phyloP scores from a whole-genome alignment of 2,888 invertebrate genomes.

The Thysanoteuthis rhombus region DNA sequence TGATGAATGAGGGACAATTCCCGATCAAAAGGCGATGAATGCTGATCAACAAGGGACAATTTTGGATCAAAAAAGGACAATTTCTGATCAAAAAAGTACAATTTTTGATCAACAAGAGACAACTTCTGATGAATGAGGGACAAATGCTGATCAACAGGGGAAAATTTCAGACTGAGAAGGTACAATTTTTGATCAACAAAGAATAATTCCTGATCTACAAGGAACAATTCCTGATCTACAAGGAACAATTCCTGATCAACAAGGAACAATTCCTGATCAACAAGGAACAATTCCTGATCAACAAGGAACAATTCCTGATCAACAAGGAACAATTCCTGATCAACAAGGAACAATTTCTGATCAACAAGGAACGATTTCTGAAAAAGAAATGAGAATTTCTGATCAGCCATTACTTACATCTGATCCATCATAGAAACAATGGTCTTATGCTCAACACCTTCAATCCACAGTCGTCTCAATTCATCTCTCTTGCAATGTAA shows the following conservation, averaged over 20 bases:
- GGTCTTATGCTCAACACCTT: slow-evolving; percentile 94
- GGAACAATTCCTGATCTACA: too few relatives aligned
- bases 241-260: too few relatives aligned
- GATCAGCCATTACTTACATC: slow-evolving; percentile 75
- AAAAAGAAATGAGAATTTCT: too few relatives aligned
- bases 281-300: not conserved
- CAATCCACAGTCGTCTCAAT: slow-evolving; percentile 90
- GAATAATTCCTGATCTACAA: too few relatives aligned
- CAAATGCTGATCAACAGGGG: not conserved
- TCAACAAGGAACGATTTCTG: too few relatives aligned
- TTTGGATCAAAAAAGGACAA: too few relatives aligned
- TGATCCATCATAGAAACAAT: slow-evolving; percentile 88
- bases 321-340: too few relatives aligned
- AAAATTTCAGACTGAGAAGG: not conserved
- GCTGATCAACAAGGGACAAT: not conserved
- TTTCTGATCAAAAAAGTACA: too few relatives aligned
- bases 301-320: too few relatives aligned
- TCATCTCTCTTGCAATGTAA: slow-evolving; percentile 92
- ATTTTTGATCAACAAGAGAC: too few relatives aligned
- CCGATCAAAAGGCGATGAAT: not conserved
- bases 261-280: not conserved
- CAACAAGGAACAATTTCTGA: too few relatives aligned
- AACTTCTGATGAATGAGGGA: too few relatives aligned
- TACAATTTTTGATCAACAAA: not conserved
- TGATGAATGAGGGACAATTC: not conserved